These are phyloP conservation scores for Paguma larvata DNA, from an alignment of 2,797 vertebrate species.

Conservation along the genomic window DNA sequence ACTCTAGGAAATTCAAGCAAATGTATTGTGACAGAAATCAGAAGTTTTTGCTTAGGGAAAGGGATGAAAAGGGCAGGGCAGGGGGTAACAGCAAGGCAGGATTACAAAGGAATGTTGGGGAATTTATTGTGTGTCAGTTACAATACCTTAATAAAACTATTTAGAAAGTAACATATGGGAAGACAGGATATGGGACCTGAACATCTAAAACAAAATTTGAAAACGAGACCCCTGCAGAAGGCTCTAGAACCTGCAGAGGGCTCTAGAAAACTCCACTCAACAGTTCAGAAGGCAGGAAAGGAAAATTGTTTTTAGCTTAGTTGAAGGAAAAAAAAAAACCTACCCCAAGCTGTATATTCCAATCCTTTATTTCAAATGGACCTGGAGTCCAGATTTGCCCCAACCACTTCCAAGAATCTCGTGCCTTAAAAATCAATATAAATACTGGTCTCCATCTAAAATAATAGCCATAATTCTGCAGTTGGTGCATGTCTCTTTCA, in stretches of 20 bases:
- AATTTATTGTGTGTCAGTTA: neutral
- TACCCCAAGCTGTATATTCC: neutral
- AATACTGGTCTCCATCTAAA: neutral
- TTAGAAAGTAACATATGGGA: neutral
- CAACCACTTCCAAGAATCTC: neutral
- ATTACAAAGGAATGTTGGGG: neutral
- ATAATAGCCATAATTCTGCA: neutral
- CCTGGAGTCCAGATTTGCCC: neutral
- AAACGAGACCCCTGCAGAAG: neutral
- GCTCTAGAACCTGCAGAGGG: neutral
- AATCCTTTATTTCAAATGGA: neutral
- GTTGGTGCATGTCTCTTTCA: neutral
- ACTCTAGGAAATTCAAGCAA: neutral
- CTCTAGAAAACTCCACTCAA: neutral
- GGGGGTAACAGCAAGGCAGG: neutral
- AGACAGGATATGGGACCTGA: neutral
- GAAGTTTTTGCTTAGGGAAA: neutral
- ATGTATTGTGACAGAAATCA: neutral
- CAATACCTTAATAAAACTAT: neutral
- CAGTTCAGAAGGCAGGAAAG: neutral
- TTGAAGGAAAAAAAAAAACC: neutral
- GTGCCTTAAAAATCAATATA: neutral
- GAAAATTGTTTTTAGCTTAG: neutral
- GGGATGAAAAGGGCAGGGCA: neutral
- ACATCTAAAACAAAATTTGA: neutral